Base-by-base conservation (phyloP, 2,797 vertebrate species). In the Gymnothorax javanicus region DNA sequence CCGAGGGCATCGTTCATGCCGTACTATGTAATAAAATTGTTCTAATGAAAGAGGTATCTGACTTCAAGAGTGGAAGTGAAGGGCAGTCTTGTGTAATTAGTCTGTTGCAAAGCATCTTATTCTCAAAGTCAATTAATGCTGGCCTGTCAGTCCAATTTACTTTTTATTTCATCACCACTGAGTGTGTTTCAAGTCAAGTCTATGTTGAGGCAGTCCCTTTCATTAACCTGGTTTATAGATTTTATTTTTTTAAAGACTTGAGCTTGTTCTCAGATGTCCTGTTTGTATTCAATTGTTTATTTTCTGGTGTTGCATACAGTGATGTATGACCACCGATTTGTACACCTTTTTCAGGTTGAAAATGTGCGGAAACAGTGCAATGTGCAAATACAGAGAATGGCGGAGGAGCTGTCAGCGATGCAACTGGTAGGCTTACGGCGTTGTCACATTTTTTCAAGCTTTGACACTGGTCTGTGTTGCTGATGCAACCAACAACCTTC, bases 401-500 rank as follows among this genome's bases (percentile, higher is more conserved):
- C 95, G 0, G 97, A 98, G 92, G 97, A 99, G 93, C 91, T 99
- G 85, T 95, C 97, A 54, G 96, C 96, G 69, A 92, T 98, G 90
- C 97, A 98, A 88, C 94, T 98, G 96, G 98, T 99, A 94, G 81
- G 95, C 91, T 15, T 17, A 79, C 7, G 2, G 6, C 23, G 8
- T 11, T 23, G 7, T 54, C 43, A 23, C 50, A 5, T 20, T 56
- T n/a, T 79, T 79, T n/a, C 12, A 54, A 33, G 54, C 43, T 20
- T 54, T 43, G 75, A 79, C 20, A 56, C 17, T 79, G 75, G 33
- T 43, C 33, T 43, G 33, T 43, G 33, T 43, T 2, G 33, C 33
- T 43, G 33, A 43, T 43, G 33, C 33, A 43, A 43, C 12, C 62
- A 67, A 23, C 67, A 17, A 69, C n/a, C 33, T 79, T 85, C 23